phyloP scores from a whole-genome alignment of 1,140 invertebrate species.

The Portunus trituberculatus region DNA sequence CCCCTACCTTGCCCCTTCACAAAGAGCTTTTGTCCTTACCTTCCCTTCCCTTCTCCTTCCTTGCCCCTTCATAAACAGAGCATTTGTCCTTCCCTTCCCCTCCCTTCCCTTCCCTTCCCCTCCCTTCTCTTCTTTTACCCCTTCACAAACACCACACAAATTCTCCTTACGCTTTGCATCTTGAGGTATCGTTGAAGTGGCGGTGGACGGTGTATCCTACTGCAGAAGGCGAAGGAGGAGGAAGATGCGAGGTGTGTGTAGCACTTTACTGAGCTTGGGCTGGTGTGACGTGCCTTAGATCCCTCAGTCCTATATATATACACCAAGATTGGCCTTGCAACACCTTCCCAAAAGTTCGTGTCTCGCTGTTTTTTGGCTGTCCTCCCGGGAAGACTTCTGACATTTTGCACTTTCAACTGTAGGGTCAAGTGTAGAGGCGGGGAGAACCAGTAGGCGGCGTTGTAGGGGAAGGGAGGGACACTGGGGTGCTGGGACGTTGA shows the following conservation, averaged over 20 bases:
- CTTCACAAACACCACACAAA: neutral
- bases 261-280: neutral
- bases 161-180: neutral
- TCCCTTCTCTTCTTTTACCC: neutral
- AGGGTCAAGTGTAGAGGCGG: neutral
- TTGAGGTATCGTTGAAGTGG: neutral
- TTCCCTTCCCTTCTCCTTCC: neutral
- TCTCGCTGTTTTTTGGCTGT: neutral
- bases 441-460: neutral
- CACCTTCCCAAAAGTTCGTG: neutral
- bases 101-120: neutral
- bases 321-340: neutral
- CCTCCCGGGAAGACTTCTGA: neutral
- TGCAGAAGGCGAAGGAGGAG: neutral
- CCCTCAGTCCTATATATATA: neutral
- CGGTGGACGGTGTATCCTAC: neutral
- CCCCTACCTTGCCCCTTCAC: too few species aligned
- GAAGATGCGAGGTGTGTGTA: neutral
- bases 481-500: neutral
- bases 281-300: neutral
- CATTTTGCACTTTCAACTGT: constrained; percentile 9
- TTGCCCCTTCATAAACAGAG: too few species aligned
- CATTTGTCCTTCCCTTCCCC: neutral
- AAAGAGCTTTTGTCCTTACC: neutral
- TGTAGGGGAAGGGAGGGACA: neutral